Evolutionary conservation across 2,113 vertebrate genomes (phyloP), one percentile per base, ranked within the genome.

Genomic region (Erythrocercus mccallii): DNA sequence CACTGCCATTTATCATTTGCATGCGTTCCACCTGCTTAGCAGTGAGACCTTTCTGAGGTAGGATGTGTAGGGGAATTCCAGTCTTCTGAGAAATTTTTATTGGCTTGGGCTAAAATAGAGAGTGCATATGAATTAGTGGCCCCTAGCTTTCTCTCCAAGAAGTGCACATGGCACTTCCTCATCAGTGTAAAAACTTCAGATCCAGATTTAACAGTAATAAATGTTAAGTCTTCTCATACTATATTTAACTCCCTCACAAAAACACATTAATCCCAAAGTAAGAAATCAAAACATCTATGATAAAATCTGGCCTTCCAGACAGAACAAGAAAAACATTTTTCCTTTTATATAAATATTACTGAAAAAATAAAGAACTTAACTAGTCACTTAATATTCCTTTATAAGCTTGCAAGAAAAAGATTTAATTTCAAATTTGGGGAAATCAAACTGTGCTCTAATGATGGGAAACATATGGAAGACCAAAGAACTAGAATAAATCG

Each of bases 11-110:
- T 86, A 99, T 99, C 89, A 98, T 98, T 22, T 98, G 98, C 98
- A 99, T 99, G 77, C 98, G 98, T 85, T 99, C 99, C 6, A 96
- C 93, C 94, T 99, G 99, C 93, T 98, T 98, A 54, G 98, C 98
- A 5, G 99, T 99, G 47, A 94, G 98, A 16, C 98, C 98, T 50
- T 96, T 98, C 88, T 96, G 62, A 28, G 99, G 98, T 54, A 99
- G 97, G 56, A 99, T 33, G 23, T 98, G 97, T 33, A 99, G 97
- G 9, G 99, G 99, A 80, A 99, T 98, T 44, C 99, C 99, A 4
- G 99, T 99, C 98, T 98, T 99, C 60, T 35, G 95, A 73, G 99
- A 99, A 56, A 99, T 97, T 9, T 68, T 97, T 96, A 99, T 98
- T 60, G 97, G 95, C 95, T 98, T 99, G 33, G 93, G 78, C 99